Conservation (phyloP, 1,140 invertebrate genomes). For the Amyelois transitella region DNA sequence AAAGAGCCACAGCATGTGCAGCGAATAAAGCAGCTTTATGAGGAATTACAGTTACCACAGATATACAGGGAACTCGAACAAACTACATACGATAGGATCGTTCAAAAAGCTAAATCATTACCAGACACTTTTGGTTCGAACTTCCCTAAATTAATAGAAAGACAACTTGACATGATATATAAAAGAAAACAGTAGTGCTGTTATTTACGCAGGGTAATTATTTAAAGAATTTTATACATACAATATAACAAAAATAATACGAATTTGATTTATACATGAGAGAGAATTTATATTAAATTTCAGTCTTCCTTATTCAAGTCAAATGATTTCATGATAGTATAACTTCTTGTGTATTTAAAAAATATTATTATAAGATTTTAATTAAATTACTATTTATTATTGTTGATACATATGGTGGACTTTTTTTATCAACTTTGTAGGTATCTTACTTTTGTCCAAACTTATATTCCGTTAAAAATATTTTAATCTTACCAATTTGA, state of each 20-base stretch:
- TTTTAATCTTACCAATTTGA: no score
- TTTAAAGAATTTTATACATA: not conserved
- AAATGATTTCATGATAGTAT: not conserved
- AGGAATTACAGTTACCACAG: conserved; percentile 79
- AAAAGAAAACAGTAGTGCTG: conserved; percentile 41
- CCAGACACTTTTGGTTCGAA: conserved; percentile 13
- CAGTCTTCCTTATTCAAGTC: not conserved
- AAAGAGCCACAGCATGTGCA: conserved; percentile 79
- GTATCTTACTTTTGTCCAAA: no score
- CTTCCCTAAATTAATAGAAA: conserved; percentile 33
- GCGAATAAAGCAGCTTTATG: conserved; percentile 84
- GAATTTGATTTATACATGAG: no score
- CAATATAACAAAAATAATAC: not conserved
- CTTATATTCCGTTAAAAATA: no score
- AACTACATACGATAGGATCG: conserved; percentile 30
- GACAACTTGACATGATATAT: conserved; percentile 40
- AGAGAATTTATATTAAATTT: no score
- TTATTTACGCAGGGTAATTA: not conserved
- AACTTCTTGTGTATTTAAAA: no score
- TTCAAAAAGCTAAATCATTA: conserved; percentile 19
- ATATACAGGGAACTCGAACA: conserved; percentile 35
- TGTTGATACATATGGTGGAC: no score
- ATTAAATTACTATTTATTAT: not conserved
- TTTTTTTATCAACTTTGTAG: no score
- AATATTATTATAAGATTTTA: not conserved